A percentile compares a stretch with the other conserved stretches of the same genome.
These are phyloP conservation scores for Dendrolimus punctatus DNA, from an alignment of 1,140 invertebrate genomes.

Conservation along the genomic window DNA sequence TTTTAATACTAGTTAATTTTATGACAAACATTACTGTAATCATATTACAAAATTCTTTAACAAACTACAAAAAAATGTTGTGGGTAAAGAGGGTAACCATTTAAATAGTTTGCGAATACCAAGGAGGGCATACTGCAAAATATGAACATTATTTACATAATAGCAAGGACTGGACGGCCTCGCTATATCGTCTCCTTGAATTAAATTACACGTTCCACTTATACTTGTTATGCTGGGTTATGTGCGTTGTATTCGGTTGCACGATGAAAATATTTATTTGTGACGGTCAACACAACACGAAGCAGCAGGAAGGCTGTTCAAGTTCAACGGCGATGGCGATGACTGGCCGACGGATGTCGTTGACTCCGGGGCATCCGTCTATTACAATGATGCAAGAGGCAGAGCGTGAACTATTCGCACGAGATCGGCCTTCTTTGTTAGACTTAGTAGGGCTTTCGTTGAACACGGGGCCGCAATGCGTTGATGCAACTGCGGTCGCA, in stretches of 20 bases:
- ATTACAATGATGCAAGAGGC: conserved; percentile 44
- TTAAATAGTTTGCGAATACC: conserved; percentile 3
- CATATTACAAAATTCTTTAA: too few species aligned
- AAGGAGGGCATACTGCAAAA: conserved; percentile 23
- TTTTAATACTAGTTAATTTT: too few species aligned
- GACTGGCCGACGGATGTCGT: conserved; percentile 39
- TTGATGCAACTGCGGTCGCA: neutral
- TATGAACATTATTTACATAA: conserved; percentile 50
- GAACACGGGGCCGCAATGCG: conserved; percentile 14
- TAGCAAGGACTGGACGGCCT: conserved; percentile 43
- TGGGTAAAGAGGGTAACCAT: too few species aligned
- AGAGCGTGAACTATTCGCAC: conserved; percentile 42
- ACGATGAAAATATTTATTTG: too few species aligned
- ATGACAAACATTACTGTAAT: too few species aligned
- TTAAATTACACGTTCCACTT: conserved; percentile 18
- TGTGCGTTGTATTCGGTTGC: too few species aligned
- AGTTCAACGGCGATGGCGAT: conserved; percentile 29
- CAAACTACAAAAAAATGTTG: too few species aligned
- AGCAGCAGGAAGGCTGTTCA: conserved; percentile 18
- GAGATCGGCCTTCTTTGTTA: conserved; percentile 21
- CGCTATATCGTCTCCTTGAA: conserved; percentile 27
- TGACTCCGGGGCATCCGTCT: conserved; percentile 29
- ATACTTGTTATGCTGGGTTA: conserved; percentile 8
- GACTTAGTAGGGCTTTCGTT: conserved; percentile 10
- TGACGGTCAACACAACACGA: neutral